Percentiles rank a stretch among this genome's conserved stretches.
Conservation (phyloP, 2,113 vertebrate species). For the Poeciliopsis turrubarensis region DNA sequence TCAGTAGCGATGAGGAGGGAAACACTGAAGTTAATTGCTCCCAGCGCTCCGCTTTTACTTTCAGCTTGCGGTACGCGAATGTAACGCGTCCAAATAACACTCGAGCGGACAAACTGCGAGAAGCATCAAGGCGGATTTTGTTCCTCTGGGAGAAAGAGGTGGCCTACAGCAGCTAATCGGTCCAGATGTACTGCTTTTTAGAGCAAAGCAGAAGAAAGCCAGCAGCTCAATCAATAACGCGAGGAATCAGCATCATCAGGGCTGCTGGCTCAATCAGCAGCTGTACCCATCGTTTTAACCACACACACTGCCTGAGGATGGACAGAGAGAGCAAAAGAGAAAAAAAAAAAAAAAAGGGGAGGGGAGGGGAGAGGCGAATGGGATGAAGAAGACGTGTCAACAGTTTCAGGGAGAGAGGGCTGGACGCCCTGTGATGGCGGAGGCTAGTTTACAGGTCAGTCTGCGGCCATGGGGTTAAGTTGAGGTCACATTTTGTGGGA, state of each 20-base stretch:
- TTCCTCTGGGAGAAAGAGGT: conserved; percentile 60
- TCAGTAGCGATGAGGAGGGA: conserved; percentile 55
- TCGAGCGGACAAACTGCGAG: conserved; percentile 3
- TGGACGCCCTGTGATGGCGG: conserved; percentile 12
- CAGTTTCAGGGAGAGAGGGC: conserved; percentile 4
- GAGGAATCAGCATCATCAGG: conserved; percentile 71
- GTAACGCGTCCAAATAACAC: neutral
- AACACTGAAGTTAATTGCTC: conserved; percentile 77
- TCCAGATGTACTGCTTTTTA: conserved; percentile 68
- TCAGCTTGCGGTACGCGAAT: conserved; percentile 37
- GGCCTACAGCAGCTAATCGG: conserved; percentile 74
- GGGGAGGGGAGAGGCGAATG: conserved; percentile 2
- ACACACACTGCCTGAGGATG: conserved; percentile 39
- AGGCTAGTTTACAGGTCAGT: conserved; percentile 26
- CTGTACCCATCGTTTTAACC: conserved; percentile 44
- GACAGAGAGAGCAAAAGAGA: neutral
- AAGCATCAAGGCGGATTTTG: conserved; percentile 29
- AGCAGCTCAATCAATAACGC: conserved; percentile 70
- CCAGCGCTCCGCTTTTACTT: conserved; percentile 66
- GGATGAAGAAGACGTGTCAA: neutral
- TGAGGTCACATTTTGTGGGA: conserved; percentile 20
- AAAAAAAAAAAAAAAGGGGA: neutral
- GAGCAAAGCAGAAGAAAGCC: conserved; percentile 62
- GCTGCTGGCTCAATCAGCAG: conserved; percentile 71
- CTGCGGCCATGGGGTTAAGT: conserved; percentile 22